Percentiles rank a stretch among this genome's conserved stretches.
These are phyloP conservation scores for Zeugodacus cucurbitae DNA, from an alignment of 1,140 invertebrate genomes.

Conservation along the genomic window DNA sequence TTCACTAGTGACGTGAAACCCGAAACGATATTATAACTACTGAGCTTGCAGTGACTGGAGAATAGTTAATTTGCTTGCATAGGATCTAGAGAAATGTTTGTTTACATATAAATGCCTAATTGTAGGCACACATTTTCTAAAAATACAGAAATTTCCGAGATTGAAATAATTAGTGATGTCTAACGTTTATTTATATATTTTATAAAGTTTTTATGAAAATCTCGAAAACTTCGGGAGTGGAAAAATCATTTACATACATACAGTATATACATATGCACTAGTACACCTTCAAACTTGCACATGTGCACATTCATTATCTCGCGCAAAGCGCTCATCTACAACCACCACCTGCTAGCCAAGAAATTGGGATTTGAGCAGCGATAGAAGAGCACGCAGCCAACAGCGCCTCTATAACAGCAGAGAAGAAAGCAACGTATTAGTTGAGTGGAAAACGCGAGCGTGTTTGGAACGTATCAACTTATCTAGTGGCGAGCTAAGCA, in stretches of 20 bases:
- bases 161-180: too few relatives aligned
- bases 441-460: slow-evolving; percentile 20
- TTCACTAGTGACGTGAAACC: too few relatives aligned
- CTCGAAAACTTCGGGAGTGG: neutral
- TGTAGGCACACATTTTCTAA: too few relatives aligned
- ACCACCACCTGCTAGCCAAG: slow-evolving; percentile 13
- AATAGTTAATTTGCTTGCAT: too few relatives aligned
- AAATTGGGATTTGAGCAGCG: neutral
- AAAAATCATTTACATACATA: neutral
- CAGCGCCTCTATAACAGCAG: neutral
- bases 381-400: neutral
- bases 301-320: neutral
- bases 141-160: too few relatives aligned
- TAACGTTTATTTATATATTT: too few relatives aligned
- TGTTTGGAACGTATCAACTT: neutral
- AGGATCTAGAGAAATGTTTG: too few relatives aligned
- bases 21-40: too few relatives aligned
- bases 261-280: neutral
- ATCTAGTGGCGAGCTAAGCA: neutral
- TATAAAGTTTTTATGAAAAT: neutral
- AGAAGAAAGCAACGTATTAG: neutral
- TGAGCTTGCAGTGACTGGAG: too few relatives aligned
- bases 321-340: neutral
- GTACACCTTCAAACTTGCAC: neutral
- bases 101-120: too few relatives aligned